Evolutionary conservation across 1,140 invertebrate genomes (phyloP), one percentile per base, ranked within the genome.

Genomic region (Penaeus japonicus): DNA sequence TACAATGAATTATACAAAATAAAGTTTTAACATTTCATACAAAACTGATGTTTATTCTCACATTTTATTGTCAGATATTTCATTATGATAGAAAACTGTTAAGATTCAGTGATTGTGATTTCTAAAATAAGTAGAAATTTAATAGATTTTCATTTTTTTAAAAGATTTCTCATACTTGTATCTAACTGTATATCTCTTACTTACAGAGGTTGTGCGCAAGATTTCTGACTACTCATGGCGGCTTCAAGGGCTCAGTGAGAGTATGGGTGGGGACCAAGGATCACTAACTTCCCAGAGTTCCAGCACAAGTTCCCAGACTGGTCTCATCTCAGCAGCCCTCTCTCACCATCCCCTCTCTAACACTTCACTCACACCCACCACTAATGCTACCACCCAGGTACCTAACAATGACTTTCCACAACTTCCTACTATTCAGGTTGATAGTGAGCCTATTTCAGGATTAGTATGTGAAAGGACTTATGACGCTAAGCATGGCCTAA

Each of bases 331-430:
- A 82, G 84, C 89, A 82, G 89, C 84, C 84, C 84, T 85, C 84
- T 86, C 84, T 83, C 84, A 89, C 78, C 84, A 85, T 82, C 89
- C 79, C 79, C 89, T 89, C 84, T 85, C 89, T 89, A 89, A 89
- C 62, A 83, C 89, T 79, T 85, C 89, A 89, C 79, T 89, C 86
- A 85, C 84, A 85, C 89, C 89, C 78, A 86, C 89, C 78, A 89
- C 89, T 89, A 89, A 89, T 82, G 84, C 84, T 79, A 82, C 84
- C 65, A 62, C 89, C 77, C 84, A 89, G 89, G 89, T 89, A 89
- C 62, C 89, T 89, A 89, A 89, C 89, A 85, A 59, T 65, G 32
- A 84, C 83, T 75, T 47, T 47, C 47, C 75, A 73, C 84, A 86
- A 22, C 89, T 53, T 59, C 84, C 89, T 80, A 81, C 57, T 73